Conservation (phyloP, 2,888 invertebrate genomes). For the Pollenia amentaria region DNA sequence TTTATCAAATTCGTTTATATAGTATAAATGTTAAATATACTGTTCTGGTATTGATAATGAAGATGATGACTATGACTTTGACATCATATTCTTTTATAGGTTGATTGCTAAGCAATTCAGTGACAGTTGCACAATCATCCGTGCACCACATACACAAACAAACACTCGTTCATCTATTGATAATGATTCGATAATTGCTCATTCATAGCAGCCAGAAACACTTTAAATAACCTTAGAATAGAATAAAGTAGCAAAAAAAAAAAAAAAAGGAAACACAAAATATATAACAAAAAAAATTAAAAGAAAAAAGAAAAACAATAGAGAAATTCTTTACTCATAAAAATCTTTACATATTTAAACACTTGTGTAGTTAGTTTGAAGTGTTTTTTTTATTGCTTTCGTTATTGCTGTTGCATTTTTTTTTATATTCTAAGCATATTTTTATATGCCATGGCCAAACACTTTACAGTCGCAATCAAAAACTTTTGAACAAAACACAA, state of each 20-base stretch:
- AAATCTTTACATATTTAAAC: conserved; percentile 62
- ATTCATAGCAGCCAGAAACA: conserved; percentile 73
- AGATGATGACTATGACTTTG: conserved; percentile 63
- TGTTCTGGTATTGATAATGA: conserved; percentile 48
- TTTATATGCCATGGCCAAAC: conserved; percentile 64
- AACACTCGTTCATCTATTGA: conserved; percentile 36
- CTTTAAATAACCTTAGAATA: conserved; percentile 65
- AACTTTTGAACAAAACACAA: conserved; percentile 24
- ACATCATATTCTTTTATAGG: conserved; percentile 62
- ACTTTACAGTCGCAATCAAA: conserved; percentile 1
- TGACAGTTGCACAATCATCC: conserved; percentile 7
- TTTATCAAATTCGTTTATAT: background rate
- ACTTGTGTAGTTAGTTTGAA: conserved; percentile 54
- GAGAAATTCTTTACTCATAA: conserved; percentile 48
- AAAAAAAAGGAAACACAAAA: background rate
- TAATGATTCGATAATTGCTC: conserved; percentile 71
- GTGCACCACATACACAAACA: conserved; percentile 7
- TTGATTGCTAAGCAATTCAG: conserved; percentile 52
- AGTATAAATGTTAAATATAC: conserved; percentile 4
- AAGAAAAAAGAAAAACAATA: background rate
- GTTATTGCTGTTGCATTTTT: conserved; percentile 20
- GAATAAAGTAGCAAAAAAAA: conserved; percentile 1
- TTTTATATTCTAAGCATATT: conserved; percentile 38
- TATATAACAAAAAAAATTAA: too few species aligned
- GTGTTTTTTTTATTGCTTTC: conserved; percentile 41